Conservation (phyloP, 1,140 invertebrate genomes). For the Pemphigus obesinymphae region DNA sequence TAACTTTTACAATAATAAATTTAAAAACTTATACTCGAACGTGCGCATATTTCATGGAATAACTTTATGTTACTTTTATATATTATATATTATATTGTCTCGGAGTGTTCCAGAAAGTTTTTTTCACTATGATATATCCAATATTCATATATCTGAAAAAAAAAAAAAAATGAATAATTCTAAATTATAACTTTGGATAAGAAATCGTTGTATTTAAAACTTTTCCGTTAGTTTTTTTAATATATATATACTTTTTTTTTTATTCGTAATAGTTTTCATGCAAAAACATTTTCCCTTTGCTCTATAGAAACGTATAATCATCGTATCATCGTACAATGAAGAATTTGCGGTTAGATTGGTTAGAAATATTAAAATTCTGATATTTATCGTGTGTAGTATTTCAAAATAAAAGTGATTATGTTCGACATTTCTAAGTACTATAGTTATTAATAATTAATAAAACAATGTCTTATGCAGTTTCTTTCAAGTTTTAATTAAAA, state of each 20-base stretch:
- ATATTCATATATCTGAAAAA: no score
- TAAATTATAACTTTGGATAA: neutral
- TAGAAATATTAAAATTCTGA: no score
- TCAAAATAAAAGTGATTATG: neutral
- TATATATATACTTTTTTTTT: neutral
- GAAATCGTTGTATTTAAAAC: neutral
- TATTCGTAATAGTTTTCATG: neutral
- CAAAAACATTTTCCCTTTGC: neutral
- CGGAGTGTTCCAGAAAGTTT: neutral
- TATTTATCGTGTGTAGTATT: neutral
- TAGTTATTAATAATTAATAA: neutral
- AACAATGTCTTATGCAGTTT: neutral
- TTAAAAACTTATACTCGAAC: neutral
- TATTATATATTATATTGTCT: neutral
- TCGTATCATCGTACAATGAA: no score
- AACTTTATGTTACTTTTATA: neutral
- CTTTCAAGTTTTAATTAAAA: neutral
- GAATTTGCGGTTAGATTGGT: no score
- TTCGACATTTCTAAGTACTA: neutral
- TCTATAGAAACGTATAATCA: neutral
- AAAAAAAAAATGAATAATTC: no score
- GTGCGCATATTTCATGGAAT: neutral
- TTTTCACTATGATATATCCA: neutral
- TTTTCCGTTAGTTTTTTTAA: neutral
- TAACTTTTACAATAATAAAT: neutral